Evolutionary conservation across 2,888 invertebrate species (phyloP).

Genomic region (Melinaea menophilus): DNA sequence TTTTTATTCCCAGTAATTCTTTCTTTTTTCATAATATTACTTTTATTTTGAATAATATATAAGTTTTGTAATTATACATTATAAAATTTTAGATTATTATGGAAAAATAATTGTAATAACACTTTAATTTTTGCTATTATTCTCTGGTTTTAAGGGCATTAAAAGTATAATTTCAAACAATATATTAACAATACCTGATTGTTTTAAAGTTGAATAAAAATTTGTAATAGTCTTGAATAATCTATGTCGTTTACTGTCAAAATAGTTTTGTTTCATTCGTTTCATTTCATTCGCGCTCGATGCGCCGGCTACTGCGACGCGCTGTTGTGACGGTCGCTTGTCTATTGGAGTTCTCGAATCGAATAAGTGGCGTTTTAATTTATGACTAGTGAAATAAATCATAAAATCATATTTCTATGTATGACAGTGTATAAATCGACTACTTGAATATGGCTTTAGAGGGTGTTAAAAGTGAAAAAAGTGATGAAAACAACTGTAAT

Average conservation of each 20-base stretch:
- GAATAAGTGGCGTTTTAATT: constrained; percentile 60
- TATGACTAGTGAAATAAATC: constrained; percentile 53
- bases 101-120: too few relatives aligned
- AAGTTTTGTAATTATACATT: too few relatives aligned
- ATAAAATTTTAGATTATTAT: too few relatives aligned
- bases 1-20: too few relatives aligned
- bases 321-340: constrained; percentile 47
- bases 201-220: not conserved
- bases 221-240: not conserved
- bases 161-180: not conserved
- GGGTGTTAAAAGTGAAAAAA: constrained; percentile 76
- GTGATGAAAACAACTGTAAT: constrained; percentile 75
- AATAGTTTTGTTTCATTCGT: constrained; percentile 24
- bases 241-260: constrained; percentile 16
- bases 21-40: too few relatives aligned
- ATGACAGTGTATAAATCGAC: constrained; percentile 73
- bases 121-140: too few relatives aligned
- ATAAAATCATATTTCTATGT: constrained; percentile 55
- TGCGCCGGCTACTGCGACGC: constrained; percentile 59
- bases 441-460: constrained; percentile 72
- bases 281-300: constrained; percentile 68
- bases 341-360: constrained; percentile 70
- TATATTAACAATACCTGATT: not conserved
- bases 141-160: too few relatives aligned
- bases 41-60: too few relatives aligned